These are phyloP conservation scores for Semnornis frantzii DNA, from an alignment of 2,113 vertebrate species.

Conservation along the genomic window DNA sequence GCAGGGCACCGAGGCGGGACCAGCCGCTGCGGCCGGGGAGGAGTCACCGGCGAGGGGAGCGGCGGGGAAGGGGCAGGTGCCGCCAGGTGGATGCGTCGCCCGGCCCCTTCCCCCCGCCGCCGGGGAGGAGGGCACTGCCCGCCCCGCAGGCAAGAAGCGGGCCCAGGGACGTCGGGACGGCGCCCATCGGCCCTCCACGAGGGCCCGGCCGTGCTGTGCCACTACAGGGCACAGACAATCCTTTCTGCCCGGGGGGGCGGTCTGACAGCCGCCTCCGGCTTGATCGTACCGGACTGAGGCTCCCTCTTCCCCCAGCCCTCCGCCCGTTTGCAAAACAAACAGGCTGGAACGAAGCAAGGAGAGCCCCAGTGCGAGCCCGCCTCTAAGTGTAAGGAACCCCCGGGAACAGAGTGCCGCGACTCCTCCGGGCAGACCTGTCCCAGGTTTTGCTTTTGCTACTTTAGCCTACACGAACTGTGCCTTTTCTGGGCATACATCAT, in stretches of 20 bases:
- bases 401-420: background rate
- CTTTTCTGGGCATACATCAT: no score
- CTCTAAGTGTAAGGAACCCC: fast-evolving
- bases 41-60: background rate
- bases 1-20: background rate
- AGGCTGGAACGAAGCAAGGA: background rate
- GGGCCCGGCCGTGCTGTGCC: background rate
- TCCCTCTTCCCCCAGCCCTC: background rate
- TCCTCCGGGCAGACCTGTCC: no score
- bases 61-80: background rate
- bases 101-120: background rate
- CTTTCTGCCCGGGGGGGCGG: no score
- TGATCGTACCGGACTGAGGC: background rate
- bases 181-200: background rate
- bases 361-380: background rate
- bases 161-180: no score
- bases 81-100: constrained; percentile 16
- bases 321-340: background rate
- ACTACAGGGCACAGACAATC: no score
- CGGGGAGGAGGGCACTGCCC: background rate
- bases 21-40: background rate
- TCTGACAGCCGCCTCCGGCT: background rate
- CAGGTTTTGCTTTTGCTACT: background rate
- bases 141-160: no score
- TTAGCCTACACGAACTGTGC: fast-evolving